Conservation (phyloP, 92 coral and sea anemone species). For the Heliopora coerulea region DNA sequence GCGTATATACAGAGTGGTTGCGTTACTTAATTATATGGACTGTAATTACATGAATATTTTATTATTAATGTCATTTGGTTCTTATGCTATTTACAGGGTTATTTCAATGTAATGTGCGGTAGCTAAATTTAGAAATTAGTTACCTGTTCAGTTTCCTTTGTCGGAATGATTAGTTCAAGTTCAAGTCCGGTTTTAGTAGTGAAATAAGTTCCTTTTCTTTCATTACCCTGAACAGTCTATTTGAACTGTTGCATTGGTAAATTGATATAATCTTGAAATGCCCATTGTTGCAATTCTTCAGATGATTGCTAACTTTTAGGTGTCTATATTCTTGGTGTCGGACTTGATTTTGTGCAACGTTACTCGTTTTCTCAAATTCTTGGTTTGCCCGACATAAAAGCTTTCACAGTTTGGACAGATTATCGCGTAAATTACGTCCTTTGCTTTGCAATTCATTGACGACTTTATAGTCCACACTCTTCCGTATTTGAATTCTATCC, state of each 20-base stretch:
- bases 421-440: neutral
- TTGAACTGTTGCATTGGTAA: constrained; percentile 1
- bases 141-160: too few relatives aligned
- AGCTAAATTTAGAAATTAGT: too few relatives aligned
- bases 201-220: constrained; percentile 17
- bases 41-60: too few relatives aligned
- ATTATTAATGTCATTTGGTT: too few relatives aligned
- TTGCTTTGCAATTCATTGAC: constrained; percentile 18
- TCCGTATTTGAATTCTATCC: constrained; percentile 1
- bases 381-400: constrained; percentile 13
- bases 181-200: constrained; percentile 9
- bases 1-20: too few relatives aligned
- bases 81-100: too few relatives aligned
- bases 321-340: constrained; percentile 13
- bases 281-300: neutral
- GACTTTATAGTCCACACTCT: constrained; percentile 6
- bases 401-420: neutral
- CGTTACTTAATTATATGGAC: too few relatives aligned
- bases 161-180: too few relatives aligned
- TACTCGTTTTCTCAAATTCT: constrained; percentile 11
- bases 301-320: constrained; percentile 10
- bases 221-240: neutral
- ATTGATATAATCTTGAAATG: constrained; percentile 1
- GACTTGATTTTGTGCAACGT: constrained; percentile 26
- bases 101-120: too few relatives aligned